Conservation (phyloP, 2,888 invertebrate genomes). For the Rhamphomyia laevipes region DNA sequence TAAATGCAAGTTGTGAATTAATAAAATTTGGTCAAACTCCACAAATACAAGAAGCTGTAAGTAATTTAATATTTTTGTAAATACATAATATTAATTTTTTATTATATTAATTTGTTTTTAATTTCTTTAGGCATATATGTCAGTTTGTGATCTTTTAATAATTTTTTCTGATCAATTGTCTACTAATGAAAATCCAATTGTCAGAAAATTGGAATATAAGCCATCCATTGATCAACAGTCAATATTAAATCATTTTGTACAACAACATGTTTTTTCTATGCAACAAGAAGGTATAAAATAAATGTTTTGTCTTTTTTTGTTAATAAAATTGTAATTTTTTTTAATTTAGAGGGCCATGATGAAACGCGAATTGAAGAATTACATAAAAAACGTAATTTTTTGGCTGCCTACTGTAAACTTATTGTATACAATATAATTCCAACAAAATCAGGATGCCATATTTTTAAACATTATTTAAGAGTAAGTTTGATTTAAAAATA, state of each 20-base stretch:
- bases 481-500: constrained; percentile 39
- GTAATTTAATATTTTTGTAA: constrained; percentile 12
- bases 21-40: constrained; percentile 55
- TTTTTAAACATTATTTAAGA: constrained; percentile 96
- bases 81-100: background rate
- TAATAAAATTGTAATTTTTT: constrained; percentile 1
- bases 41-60: constrained; percentile 61
- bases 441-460: constrained; percentile 80
- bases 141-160: constrained; percentile 90
- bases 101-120: background rate
- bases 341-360: constrained; percentile 69
- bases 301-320: background rate
- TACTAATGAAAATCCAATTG: constrained; percentile 39
- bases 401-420: constrained; percentile 95
- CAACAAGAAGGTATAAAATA: constrained; percentile 67
- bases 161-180: constrained; percentile 79
- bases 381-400: constrained; percentile 89
- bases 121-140: constrained; percentile 65
- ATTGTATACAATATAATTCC: constrained; percentile 96
- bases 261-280: constrained; percentile 84
- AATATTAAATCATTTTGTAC: constrained; percentile 81
- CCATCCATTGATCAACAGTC: constrained; percentile 68
- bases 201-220: constrained; percentile 59
- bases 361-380: constrained; percentile 95
- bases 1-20: constrained; percentile 58